These are phyloP conservation scores for Phrynocephalus versicolor DNA, from an alignment of 2,113 vertebrate genomes.

Conservation along the genomic window DNA sequence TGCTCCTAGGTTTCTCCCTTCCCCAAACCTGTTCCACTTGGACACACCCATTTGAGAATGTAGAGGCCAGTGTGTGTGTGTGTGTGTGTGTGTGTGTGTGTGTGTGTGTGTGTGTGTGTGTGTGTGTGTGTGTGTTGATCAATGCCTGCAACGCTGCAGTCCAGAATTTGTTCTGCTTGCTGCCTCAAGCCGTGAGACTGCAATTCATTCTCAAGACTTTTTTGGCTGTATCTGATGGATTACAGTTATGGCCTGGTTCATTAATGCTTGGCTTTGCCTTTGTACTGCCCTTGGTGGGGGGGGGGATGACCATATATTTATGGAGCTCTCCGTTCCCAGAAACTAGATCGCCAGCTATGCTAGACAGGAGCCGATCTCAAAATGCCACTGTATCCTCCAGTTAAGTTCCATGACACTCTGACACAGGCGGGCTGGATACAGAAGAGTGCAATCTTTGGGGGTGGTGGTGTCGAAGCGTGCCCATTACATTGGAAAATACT, in stretches of 20 bases:
- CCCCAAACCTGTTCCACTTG: background rate
- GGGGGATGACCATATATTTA: rapidly evolving
- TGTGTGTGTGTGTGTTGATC: too few species aligned
- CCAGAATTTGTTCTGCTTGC: background rate
- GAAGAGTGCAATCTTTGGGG: background rate
- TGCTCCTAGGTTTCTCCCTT: background rate
- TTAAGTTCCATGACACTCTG: background rate
- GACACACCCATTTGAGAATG: background rate
- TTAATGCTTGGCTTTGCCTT: background rate
- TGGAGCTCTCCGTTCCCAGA: background rate
- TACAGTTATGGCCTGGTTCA: conserved; percentile 5
- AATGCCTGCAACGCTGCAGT: background rate
- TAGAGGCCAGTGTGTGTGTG: background rate
- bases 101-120: too few species aligned
- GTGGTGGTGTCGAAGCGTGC: background rate
- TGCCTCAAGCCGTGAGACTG: background rate
- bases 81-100: too few species aligned
- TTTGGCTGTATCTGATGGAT: conserved; percentile 11
- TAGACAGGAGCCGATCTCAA: background rate
- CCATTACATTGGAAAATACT: too few species aligned
- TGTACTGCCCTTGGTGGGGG: background rate
- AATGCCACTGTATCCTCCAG: background rate
- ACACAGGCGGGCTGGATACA: background rate
- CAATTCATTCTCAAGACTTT: conserved; percentile 24
- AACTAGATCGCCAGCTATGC: background rate